phyloP scores from a whole-genome alignment of 2,888 invertebrate species.

The Melangyna quadrimaculata region DNA sequence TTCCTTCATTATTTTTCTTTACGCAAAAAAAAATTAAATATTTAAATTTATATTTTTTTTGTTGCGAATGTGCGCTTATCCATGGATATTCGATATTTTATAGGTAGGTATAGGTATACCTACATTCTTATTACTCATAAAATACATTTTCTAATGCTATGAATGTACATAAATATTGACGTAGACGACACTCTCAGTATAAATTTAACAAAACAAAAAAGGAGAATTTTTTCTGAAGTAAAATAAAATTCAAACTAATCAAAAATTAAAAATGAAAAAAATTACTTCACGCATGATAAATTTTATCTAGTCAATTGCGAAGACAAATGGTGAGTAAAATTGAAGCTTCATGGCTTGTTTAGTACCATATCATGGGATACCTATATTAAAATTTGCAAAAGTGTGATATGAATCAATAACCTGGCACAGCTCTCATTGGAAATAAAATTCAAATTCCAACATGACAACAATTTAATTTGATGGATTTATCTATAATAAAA shows the following conservation, averaged over 20 bases:
- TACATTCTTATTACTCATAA: background rate
- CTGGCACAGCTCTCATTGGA: background rate
- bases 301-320: slow-evolving; percentile 35
- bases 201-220: background rate
- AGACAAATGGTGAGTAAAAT: slow-evolving; percentile 18
- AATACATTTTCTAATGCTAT: slow-evolving; percentile 49
- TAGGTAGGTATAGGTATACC: background rate
- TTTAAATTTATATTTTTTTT: background rate
- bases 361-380: background rate
- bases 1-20: background rate
- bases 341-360: slow-evolving; percentile 1
- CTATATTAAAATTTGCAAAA: background rate
- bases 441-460: slow-evolving; percentile 30
- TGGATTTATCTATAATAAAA: background rate
- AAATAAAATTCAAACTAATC: slow-evolving; percentile 17
- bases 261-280: background rate
- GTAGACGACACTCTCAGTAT: background rate
- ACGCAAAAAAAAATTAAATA: background rate
- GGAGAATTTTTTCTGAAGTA: background rate
- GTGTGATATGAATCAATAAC: slow-evolving; percentile 55
- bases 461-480: slow-evolving; percentile 10
- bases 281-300: slow-evolving; percentile 57
- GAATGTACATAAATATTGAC: background rate
- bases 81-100: background rate
- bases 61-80: background rate